Evolutionary conservation across 2,888 invertebrate genomes (phyloP), one percentile per base, ranked within the genome.

Genomic region (Phasia obesa): DNA sequence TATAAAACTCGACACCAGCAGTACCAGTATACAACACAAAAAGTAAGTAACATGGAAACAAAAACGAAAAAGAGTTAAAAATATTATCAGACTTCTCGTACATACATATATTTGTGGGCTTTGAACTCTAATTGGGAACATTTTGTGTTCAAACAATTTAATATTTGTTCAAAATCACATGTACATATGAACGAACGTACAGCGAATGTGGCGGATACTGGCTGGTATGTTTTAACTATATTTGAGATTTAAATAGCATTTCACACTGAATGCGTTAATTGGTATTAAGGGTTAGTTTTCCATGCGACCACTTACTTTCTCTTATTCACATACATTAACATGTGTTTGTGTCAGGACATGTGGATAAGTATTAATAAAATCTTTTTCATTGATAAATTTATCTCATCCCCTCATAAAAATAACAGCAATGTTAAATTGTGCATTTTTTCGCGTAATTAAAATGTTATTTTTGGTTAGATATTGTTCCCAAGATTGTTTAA

Each of bases 301-400:
- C 42, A 62, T 77, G 55, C 55, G 38, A 62, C 64, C 62, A 11
- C 9, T 35, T 59, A 65, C 23, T 65, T 62, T 51, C n/a, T 42
- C 71, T 47, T 31, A 27, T 38, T 47, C n/a, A 21, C 38, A 42
- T 15, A n/a, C 13, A 23, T 25, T 4, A 17, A 17, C 0, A 15
- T 47, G 17, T 31, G 15, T 35, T 21, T 9, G 4, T 55, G 11
- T 38, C 15, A 38, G 11, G 38, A n/a, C 4, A 2, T 73, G 7
- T 47, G 17, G 35, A n/a, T 21, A 53, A 53, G n/a, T 59, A n/a
- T 15, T 15, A 21, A 35, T 65, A n/a, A 49, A 78, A 87, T 85
- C 84, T 87, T 87, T 87, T 35, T 85, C 86, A 86, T 86, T 88
- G 86, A 88, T 85, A 85, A 82, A 84, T 86, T 87, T 86, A 86